Evolutionary conservation across 2,888 invertebrate species (phyloP).

Genomic region (Pristionchus maxplancki): DNA sequence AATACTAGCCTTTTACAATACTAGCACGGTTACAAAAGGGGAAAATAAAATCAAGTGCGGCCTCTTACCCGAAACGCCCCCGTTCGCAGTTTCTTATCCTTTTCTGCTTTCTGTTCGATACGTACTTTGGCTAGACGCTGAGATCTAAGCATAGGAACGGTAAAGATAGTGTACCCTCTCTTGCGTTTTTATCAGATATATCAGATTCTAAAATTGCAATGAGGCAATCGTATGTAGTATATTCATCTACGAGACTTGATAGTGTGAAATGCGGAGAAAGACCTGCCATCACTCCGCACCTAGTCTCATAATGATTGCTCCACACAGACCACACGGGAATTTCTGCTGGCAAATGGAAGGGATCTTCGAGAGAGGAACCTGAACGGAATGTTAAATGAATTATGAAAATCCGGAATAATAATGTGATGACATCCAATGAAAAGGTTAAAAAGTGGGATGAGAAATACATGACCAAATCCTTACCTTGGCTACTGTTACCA

Average conservation of each 20-base stretch:
- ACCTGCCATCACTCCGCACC: not conserved
- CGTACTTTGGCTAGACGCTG: not conserved
- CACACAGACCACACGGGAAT: slow-evolving; percentile 43
- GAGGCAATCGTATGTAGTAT: too few species aligned
- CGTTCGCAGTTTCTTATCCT: slow-evolving; percentile 8
- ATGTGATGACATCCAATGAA: too few species aligned
- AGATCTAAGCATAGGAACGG: slow-evolving; percentile 24
- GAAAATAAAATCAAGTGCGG: not conserved
- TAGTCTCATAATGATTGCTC: slow-evolving; percentile 44
- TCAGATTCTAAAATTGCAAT: too few species aligned
- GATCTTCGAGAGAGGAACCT: slow-evolving; percentile 52
- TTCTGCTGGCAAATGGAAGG: slow-evolving; percentile 54
- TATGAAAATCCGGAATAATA: too few species aligned
- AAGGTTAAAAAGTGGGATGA: too few species aligned
- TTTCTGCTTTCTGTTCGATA: slow-evolving; percentile 15
- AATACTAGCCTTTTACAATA: too few species aligned
- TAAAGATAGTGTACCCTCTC: not conserved
- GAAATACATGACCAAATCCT: too few species aligned
- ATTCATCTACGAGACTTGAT: too few species aligned
- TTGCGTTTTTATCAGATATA: too few species aligned
- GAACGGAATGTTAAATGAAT: too few species aligned
- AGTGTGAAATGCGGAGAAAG: too few species aligned
- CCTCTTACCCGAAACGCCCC: slow-evolving; percentile 40
- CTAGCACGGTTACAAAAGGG: too few species aligned
- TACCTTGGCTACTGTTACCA: slow-evolving; percentile 61